Evolutionary conservation across 2,888 invertebrate species (phyloP).

Genomic region (Ophion ellenae): DNA sequence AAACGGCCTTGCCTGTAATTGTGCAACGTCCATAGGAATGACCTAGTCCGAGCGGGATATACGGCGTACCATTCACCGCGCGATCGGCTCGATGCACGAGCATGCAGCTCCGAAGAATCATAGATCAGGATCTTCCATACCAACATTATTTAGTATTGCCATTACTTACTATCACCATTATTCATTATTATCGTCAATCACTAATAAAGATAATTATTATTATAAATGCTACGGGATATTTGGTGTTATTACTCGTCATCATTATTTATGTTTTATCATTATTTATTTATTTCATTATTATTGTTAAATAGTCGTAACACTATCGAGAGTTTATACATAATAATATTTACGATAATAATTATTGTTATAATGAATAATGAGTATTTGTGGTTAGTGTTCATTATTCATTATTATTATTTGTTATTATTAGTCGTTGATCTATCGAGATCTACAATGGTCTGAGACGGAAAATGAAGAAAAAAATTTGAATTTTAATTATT

Average conservation of each 20-base stretch:
- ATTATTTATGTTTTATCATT: neutral
- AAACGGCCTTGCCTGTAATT: slow-evolving; percentile 78
- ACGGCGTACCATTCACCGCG: slow-evolving; percentile 75
- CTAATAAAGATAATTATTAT: neutral
- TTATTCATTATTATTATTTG: too few species aligned
- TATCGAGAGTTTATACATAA: too few species aligned
- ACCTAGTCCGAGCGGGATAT: slow-evolving; percentile 72
- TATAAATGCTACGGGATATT: neutral
- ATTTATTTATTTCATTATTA: neutral
- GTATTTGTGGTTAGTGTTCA: too few species aligned
- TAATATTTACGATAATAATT: too few species aligned
- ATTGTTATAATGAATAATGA: too few species aligned
- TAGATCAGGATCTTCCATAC: neutral
- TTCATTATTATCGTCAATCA: too few species aligned
- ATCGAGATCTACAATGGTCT: too few species aligned
- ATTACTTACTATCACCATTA: neutral
- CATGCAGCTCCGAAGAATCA: slow-evolving; percentile 18
- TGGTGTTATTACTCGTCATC: neutral
- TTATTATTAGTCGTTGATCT: too few species aligned
- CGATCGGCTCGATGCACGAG: slow-evolving; percentile 70
- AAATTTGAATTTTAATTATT: too few species aligned
- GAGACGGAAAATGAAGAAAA: too few species aligned
- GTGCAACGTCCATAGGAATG: slow-evolving; percentile 74
- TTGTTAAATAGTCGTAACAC: neutral
- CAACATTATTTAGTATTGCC: neutral